These are phyloP conservation scores for Bradynema listronoti DNA, from an alignment of 1,140 invertebrate species.

Conservation along the genomic window DNA sequence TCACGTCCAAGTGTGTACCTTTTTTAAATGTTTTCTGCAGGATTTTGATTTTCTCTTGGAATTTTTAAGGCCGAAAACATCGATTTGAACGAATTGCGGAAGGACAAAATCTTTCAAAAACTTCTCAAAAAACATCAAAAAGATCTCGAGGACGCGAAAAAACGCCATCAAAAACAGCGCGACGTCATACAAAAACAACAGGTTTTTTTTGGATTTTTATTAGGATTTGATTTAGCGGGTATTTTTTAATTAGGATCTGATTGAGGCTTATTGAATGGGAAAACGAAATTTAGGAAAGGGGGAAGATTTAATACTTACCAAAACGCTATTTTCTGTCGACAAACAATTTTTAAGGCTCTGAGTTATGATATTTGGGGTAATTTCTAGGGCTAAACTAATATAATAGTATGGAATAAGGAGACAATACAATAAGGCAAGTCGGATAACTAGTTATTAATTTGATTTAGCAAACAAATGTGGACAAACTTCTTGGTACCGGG, in stretches of 20 bases:
- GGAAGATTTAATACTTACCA: too few species aligned
- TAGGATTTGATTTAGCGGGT: too few species aligned
- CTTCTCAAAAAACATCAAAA: conserved; percentile 91
- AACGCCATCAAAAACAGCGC: conserved; percentile 87
- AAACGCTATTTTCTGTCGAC: too few species aligned
- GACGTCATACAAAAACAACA: conserved; percentile 83
- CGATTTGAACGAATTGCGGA: conserved; percentile 76
- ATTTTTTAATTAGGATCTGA: too few species aligned
- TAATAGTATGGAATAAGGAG: too few species aligned
- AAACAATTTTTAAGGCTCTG: too few species aligned
- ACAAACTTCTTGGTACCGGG: conserved; percentile 70
- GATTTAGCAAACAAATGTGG: conserved; percentile 75
- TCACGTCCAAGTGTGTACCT: too few species aligned
- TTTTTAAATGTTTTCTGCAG: too few species aligned
- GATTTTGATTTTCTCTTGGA: neutral
- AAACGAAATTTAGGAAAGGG: too few species aligned
- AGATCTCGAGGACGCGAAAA: conserved; percentile 81
- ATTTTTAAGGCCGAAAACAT: conserved; percentile 72
- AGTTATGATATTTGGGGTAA: too few species aligned
- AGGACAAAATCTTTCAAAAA: conserved; percentile 88
- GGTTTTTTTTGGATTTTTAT: conserved; percentile 15
- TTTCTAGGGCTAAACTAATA: too few species aligned
- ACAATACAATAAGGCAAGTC: neutral
- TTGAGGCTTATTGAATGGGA: too few species aligned
- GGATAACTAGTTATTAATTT: neutral